Evolutionary conservation across 2,113 vertebrate genomes (phyloP).

Genomic region (Melanotaenia duboulayi): DNA sequence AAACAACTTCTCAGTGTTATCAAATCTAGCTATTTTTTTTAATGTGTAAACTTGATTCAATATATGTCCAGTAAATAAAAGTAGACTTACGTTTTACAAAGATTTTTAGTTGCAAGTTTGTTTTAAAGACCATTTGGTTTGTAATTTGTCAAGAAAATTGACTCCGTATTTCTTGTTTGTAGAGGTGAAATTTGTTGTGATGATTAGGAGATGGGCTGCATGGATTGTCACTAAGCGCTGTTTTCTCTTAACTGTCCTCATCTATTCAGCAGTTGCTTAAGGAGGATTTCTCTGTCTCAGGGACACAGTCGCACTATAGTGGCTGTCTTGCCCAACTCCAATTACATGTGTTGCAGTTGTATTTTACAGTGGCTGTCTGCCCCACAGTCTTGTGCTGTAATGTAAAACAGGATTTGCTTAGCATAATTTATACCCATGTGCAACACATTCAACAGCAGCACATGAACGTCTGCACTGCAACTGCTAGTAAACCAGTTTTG

Average conservation of each 20-base stretch:
- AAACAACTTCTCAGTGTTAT: too few relatives aligned
- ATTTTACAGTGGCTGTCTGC: conserved; percentile 44
- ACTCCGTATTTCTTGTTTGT: neutral
- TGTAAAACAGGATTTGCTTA: conserved; percentile 53
- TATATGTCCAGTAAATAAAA: too few relatives aligned
- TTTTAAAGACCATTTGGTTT: too few relatives aligned
- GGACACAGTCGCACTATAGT: conserved; percentile 16
- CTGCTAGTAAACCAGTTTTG: conserved; percentile 10
- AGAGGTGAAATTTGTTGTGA: neutral
- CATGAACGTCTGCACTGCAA: conserved; percentile 11
- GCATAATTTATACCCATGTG: conserved; percentile 58
- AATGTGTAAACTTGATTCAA: too few relatives aligned
- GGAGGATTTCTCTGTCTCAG: conserved; percentile 9
- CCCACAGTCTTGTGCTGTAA: conserved; percentile 33
- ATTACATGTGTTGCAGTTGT: conserved; percentile 57
- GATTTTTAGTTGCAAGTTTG: too few relatives aligned
- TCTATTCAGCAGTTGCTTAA: conserved; percentile 2
- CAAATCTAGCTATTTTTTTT: too few relatives aligned
- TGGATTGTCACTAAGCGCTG: neutral
- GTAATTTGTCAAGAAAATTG: too few relatives aligned
- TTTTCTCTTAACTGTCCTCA: conserved; percentile 1
- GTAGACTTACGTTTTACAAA: too few relatives aligned
- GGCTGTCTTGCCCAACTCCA: conserved; percentile 15
- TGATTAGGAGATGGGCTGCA: conserved; percentile 2
- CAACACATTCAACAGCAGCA: neutral